A percentile compares a stretch with the other conserved stretches of the same genome.
Conservation (phyloP, 2,888 invertebrate genomes). For the Thecophora atra region DNA sequence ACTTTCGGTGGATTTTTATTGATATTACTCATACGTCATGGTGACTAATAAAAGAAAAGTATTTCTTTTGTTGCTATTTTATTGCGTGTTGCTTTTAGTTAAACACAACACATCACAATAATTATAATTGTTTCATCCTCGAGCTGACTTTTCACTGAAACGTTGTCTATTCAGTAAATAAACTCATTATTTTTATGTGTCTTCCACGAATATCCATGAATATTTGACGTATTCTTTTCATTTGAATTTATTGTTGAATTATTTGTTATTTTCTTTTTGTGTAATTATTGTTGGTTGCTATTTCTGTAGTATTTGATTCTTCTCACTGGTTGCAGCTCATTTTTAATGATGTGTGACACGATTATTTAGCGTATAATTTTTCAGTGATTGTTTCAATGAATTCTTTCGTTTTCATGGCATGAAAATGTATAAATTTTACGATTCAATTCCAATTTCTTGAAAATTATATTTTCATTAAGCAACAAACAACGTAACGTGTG, state of each 20-base stretch:
- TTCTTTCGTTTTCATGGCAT: too few relatives aligned
- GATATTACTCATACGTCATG: conserved; percentile 6
- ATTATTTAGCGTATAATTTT: too few relatives aligned
- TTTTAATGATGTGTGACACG: too few relatives aligned
- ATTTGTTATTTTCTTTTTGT: not conserved
- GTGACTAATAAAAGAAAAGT: not conserved
- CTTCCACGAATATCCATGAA: not conserved
- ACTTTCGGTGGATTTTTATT: not conserved
- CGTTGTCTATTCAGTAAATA: too few relatives aligned
- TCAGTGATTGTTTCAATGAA: too few relatives aligned
- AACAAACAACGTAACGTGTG: too few relatives aligned
- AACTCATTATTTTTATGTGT: not conserved
- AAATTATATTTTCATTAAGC: too few relatives aligned
- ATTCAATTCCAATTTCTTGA: too few relatives aligned
- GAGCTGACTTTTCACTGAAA: not conserved
- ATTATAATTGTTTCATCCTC: not conserved
- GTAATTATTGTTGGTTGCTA: too few relatives aligned
- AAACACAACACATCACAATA: not conserved
- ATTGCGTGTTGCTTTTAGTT: not conserved
- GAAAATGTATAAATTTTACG: too few relatives aligned
- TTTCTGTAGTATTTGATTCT: not conserved
- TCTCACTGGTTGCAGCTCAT: conserved; percentile 1
- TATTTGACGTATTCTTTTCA: not conserved
- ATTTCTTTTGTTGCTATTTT: not conserved
- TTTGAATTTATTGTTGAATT: conserved; percentile 1